Evolutionary conservation across 2,888 invertebrate species (phyloP).

Genomic region (Ptychoptera contaminata): DNA sequence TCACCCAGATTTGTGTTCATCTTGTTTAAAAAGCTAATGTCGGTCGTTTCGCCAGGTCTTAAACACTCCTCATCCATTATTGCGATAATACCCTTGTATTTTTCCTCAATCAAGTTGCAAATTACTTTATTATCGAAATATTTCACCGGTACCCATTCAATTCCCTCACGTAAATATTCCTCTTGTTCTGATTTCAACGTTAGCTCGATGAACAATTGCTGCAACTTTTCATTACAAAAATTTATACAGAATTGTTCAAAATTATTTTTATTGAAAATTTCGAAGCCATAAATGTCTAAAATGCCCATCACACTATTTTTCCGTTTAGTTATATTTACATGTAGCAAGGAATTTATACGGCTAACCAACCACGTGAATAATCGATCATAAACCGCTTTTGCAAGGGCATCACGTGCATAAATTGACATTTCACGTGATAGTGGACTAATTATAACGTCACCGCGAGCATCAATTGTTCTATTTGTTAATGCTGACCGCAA

Average conservation of each 20-base stretch:
- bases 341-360: slow-evolving; percentile 60
- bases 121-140: slow-evolving; percentile 91
- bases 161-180: slow-evolving; percentile 80
- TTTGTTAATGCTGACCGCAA: slow-evolving; percentile 61
- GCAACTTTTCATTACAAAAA: slow-evolving; percentile 89
- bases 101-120: slow-evolving; percentile 81
- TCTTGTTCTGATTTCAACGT: slow-evolving; percentile 86
- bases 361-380: slow-evolving; percentile 82
- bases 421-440: slow-evolving; percentile 65
- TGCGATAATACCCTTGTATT: slow-evolving; percentile 72
- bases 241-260: slow-evolving; percentile 78
- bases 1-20: slow-evolving; percentile 53
- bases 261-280: slow-evolving; percentile 82
- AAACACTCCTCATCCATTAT: slow-evolving; percentile 85
- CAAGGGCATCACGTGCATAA: slow-evolving; percentile 77
- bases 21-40: slow-evolving; percentile 68
- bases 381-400: slow-evolving; percentile 82
- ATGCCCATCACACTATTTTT: slow-evolving; percentile 69
- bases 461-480: slow-evolving; percentile 73
- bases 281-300: slow-evolving; percentile 88
- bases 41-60: slow-evolving; percentile 73
- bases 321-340: slow-evolving; percentile 34
- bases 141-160: slow-evolving; percentile 76
- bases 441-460: slow-evolving; percentile 69
- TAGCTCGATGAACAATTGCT: slow-evolving; percentile 83